Conservation (phyloP, 2,113 vertebrate species). For the Sitta europaea region DNA sequence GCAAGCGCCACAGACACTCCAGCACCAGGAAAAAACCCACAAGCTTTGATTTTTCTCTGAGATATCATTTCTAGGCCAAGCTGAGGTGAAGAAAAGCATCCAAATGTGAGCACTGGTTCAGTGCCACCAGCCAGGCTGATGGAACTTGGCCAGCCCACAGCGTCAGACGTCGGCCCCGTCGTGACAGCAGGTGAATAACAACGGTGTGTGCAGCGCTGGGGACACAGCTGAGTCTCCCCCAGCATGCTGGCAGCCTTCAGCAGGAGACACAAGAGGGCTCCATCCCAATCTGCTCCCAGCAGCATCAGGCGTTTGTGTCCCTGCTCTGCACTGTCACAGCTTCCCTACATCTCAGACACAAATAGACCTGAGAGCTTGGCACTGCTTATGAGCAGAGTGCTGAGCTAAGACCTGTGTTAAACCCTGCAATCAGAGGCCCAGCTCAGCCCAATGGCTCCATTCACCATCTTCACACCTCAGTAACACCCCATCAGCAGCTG, state of each 20-base stretch:
- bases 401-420: not conserved
- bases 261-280: not conserved
- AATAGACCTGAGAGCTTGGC: not conserved
- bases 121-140: not conserved
- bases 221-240: not conserved
- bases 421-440: not conserved
- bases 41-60: slow-evolving; percentile 43
- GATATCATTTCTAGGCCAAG: slow-evolving; percentile 33
- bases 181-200: not conserved
- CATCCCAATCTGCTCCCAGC: not conserved
- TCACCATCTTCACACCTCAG: not conserved
- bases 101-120: not conserved
- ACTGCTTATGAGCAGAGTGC: not conserved
- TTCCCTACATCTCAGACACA: not conserved
- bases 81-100: not conserved
- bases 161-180: fast-evolving
- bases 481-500: not conserved
- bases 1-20: fast-evolving
- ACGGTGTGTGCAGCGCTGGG: fast-evolving
- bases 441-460: not conserved
- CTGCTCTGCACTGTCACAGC: not conserved
- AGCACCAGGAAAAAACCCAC: not conserved
- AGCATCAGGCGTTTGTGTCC: not conserved
- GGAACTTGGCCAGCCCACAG: not conserved
- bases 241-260: fast-evolving